A percentile compares a stretch with the other conserved stretches of the same genome.
These are phyloP conservation scores for Conger conger DNA, from an alignment of 2,113 vertebrate species.

Conservation along the genomic window DNA sequence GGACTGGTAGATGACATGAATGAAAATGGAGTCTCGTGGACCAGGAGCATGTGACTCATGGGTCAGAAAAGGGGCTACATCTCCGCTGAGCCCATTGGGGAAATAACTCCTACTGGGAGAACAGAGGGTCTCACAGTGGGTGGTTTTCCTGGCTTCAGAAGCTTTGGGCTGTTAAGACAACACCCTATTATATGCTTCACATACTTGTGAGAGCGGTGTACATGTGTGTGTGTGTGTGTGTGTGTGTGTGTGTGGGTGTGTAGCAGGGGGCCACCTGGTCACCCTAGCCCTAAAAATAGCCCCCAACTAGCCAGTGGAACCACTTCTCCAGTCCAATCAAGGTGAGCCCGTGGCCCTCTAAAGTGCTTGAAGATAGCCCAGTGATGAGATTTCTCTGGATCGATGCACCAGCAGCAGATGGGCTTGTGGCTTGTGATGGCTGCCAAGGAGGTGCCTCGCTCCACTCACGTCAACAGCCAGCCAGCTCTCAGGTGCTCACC, in stretches of 20 bases:
- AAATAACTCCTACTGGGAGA: background rate
- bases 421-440: background rate
- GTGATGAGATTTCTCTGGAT: constrained; percentile 11
- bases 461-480: background rate
- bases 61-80: background rate
- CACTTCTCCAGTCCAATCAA: background rate
- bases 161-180: background rate
- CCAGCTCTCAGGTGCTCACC: background rate
- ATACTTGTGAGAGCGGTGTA: background rate
- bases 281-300: background rate
- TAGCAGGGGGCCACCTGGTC: background rate
- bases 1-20: background rate
- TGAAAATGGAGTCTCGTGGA: background rate
- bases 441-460: background rate
- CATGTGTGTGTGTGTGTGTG: background rate
- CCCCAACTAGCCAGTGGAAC: background rate
- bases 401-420: background rate
- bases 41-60: background rate
- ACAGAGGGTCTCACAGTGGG: background rate
- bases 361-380: background rate
- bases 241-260: background rate
- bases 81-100: background rate
- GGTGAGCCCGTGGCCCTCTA: background rate
- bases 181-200: no score
- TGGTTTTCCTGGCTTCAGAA: background rate